These are phyloP conservation scores for Drosophila kanapiae DNA, from an alignment of 1,140 invertebrate species.

Conservation along the genomic window DNA sequence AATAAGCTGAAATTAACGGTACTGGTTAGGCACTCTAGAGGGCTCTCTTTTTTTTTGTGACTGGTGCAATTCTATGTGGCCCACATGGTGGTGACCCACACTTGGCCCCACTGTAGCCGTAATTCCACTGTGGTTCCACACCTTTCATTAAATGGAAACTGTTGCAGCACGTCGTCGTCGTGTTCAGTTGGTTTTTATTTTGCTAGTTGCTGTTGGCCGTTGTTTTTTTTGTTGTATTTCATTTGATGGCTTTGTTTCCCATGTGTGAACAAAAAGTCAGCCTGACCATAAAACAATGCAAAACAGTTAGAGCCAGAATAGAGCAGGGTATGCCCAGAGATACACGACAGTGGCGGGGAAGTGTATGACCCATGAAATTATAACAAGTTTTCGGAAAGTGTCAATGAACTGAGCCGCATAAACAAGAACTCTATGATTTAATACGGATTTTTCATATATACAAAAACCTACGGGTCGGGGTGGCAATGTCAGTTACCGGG, in stretches of 20 bases:
- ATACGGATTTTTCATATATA: conserved; percentile 5
- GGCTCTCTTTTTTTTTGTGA: not conserved
- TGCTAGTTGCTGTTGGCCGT: conserved; percentile 1
- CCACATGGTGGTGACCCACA: conserved; percentile 52
- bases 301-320: conserved; percentile 69
- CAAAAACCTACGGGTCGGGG: not conserved
- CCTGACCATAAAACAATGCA: conserved; percentile 80
- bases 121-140: conserved; percentile 51
- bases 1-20: conserved; percentile 48
- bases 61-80: conserved; percentile 49
- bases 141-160: conserved; percentile 76
- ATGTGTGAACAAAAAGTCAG: conserved; percentile 71
- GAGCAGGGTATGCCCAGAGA: not conserved
- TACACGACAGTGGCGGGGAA: too few species aligned
- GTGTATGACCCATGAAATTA: conserved; percentile 56
- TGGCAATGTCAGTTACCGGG: conserved; percentile 21
- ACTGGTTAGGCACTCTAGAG: conserved; percentile 19
- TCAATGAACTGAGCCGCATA: conserved; percentile 72
- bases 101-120: conserved; percentile 35
- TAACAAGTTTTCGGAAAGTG: conserved; percentile 59
- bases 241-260: conserved; percentile 67
- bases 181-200: conserved; percentile 25
- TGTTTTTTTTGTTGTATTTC: conserved; percentile 9
- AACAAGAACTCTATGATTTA: conserved; percentile 34
- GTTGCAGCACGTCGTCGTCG: conserved; percentile 61